Conservation (phyloP, 64 coral and sea anemone genomes). For the Platygyra sinensis region DNA sequence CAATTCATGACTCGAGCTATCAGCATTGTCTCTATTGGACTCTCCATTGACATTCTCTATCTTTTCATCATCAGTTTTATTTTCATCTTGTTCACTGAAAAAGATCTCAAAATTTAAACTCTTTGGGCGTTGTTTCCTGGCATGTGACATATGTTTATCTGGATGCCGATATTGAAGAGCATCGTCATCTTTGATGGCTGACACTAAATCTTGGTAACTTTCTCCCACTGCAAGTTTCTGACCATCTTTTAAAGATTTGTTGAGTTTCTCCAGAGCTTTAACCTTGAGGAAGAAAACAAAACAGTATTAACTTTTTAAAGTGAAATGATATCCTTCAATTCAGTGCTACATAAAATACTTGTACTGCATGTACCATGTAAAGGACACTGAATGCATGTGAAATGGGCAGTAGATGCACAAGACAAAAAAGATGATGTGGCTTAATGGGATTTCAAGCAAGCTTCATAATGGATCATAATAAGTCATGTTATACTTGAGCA, state of each 20-base stretch:
- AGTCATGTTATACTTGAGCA: too few relatives aligned
- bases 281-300: constrained; percentile 26
- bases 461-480: too few relatives aligned
- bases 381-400: too few relatives aligned
- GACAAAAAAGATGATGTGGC: too few relatives aligned
- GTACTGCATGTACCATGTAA: too few relatives aligned
- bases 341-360: too few relatives aligned
- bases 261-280: constrained; percentile 67
- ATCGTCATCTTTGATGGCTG: constrained; percentile 27
- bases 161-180: neutral
- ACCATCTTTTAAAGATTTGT: constrained; percentile 47
- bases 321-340: neutral
- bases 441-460: too few relatives aligned
- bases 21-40: neutral
- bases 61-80: constrained; percentile 62
- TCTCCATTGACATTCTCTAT: constrained; percentile 13
- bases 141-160: neutral
- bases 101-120: constrained; percentile 67
- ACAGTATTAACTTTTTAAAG: neutral
- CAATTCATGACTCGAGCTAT: neutral
- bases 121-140: constrained; percentile 30
- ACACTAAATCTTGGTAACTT: constrained; percentile 43
- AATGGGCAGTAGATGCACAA: too few relatives aligned
- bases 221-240: constrained; percentile 8
- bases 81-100: constrained; percentile 36